A percentile compares a stretch with the other conserved stretches of the same genome.
Evolutionary conservation across 2,888 invertebrate genomes (phyloP).

Genomic region (Stenurella melanura): DNA sequence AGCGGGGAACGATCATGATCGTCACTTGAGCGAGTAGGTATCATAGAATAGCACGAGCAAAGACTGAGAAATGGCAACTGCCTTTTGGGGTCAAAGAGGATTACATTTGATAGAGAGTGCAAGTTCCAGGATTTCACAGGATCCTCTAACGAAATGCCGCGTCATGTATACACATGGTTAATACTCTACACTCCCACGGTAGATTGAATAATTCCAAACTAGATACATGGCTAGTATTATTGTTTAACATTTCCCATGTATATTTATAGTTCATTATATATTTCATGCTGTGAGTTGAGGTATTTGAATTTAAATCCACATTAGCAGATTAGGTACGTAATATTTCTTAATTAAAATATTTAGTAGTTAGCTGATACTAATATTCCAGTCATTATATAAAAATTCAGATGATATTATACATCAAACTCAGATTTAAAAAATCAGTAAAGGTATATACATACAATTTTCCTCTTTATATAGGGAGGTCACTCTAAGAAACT

Average conservation of each 20-base stretch:
- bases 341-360: not conserved
- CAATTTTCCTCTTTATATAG: too few species aligned
- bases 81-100: slow-evolving; percentile 68
- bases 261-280: slow-evolving; percentile 42
- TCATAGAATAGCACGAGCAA: slow-evolving; percentile 30
- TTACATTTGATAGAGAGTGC: slow-evolving; percentile 69
- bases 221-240: slow-evolving; percentile 26
- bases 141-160: slow-evolving; percentile 66
- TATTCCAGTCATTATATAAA: not conserved
- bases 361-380: not conserved
- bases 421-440: too few species aligned
- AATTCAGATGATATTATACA: not conserved
- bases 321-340: not conserved
- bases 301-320: not conserved
- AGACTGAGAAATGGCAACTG: slow-evolving; percentile 64
- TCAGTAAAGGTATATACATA: too few species aligned
- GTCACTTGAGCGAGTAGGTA: slow-evolving; percentile 41
- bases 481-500: too few species aligned
- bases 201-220: slow-evolving; percentile 43
- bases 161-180: slow-evolving; percentile 70
- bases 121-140: slow-evolving; percentile 65
- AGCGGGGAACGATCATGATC: slow-evolving; percentile 30
- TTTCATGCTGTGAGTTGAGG: slow-evolving; percentile 21
- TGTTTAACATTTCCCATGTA: slow-evolving; percentile 33
- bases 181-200: slow-evolving; percentile 71